Percentiles rank a stretch among this genome's conserved stretches.
phyloP scores from a whole-genome alignment of 1,140 invertebrate species.

The Helicoverpa armigera region DNA sequence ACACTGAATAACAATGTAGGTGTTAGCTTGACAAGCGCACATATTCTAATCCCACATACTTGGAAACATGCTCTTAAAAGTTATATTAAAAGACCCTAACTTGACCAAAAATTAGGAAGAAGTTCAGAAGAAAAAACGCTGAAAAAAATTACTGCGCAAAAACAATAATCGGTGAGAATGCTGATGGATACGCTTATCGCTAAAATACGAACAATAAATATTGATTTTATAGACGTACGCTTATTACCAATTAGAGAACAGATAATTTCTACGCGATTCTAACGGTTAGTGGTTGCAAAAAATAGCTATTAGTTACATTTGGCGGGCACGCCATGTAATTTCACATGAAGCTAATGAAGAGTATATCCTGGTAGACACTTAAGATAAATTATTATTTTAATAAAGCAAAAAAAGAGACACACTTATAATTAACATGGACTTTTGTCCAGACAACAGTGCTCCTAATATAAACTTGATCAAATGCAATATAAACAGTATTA shows the following conservation, averaged over 20 bases:
- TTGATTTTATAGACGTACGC: background rate
- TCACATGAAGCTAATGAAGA: background rate
- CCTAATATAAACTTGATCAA: too few species aligned
- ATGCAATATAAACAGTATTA: too few species aligned
- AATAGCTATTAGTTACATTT: background rate
- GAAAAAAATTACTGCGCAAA: background rate
- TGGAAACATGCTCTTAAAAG: too few species aligned
- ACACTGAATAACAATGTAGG: too few species aligned
- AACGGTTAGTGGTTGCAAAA: background rate
- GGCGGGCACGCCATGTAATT: background rate
- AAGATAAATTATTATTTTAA: too few species aligned
- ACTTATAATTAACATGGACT: background rate
- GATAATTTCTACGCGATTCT: background rate
- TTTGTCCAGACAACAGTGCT: background rate
- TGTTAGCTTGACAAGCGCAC: too few species aligned
- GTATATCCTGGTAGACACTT: too few species aligned
- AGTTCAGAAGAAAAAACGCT: too few species aligned
- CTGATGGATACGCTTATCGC: background rate
- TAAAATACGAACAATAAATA: background rate
- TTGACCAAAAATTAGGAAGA: background rate
- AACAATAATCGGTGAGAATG: background rate
- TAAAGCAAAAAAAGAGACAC: background rate
- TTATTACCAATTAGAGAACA: slow-evolving; percentile 9
- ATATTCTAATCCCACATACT: too few species aligned
- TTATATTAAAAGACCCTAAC: background rate